These are phyloP conservation scores for Scaptomyza parva DNA, from an alignment of 2,888 invertebrate species.

Conservation along the genomic window DNA sequence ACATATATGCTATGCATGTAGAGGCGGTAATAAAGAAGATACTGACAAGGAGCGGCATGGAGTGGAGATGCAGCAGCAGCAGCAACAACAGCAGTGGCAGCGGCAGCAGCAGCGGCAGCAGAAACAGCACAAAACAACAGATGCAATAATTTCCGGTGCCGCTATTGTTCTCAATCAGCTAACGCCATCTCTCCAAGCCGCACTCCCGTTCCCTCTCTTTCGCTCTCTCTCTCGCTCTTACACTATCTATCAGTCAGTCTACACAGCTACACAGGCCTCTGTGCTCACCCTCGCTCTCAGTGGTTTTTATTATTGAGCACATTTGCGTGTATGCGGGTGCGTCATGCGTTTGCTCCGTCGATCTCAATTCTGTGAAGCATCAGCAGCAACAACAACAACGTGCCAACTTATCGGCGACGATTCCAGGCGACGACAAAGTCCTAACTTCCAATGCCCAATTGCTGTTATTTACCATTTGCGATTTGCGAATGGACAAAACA, in stretches of 20 bases:
- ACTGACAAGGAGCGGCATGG: constrained; percentile 16
- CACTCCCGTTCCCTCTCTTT: constrained; percentile 14
- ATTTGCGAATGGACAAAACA: constrained; percentile 36
- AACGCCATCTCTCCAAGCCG: constrained; percentile 63
- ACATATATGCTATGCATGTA: constrained; percentile 3
- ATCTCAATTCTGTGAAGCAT: constrained; percentile 31
- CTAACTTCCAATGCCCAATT: constrained; percentile 44
- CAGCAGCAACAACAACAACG: not conserved
- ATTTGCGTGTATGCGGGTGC: constrained; percentile 41
- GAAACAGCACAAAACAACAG: constrained; percentile 65
- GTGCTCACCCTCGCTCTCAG: constrained; percentile 1
- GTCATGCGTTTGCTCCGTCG: constrained; percentile 34
- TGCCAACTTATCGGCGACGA: constrained; percentile 37
- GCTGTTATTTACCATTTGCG: constrained; percentile 42
- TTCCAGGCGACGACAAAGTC: constrained; percentile 27
- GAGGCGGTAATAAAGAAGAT: constrained; percentile 19
- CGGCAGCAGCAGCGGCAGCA: constrained; percentile 23
- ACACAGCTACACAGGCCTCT: not conserved
- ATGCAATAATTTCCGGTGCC: constrained; percentile 75
- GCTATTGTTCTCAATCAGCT: constrained; percentile 75
- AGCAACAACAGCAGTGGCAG: constrained; percentile 23
- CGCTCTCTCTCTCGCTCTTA: constrained; percentile 1
- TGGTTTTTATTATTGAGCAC: not conserved
- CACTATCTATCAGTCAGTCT: not conserved
- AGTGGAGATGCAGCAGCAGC: constrained; percentile 19